These are phyloP conservation scores for Ditylenchus weischeri DNA, from an alignment of 2,888 invertebrate species.

Conservation along the genomic window DNA sequence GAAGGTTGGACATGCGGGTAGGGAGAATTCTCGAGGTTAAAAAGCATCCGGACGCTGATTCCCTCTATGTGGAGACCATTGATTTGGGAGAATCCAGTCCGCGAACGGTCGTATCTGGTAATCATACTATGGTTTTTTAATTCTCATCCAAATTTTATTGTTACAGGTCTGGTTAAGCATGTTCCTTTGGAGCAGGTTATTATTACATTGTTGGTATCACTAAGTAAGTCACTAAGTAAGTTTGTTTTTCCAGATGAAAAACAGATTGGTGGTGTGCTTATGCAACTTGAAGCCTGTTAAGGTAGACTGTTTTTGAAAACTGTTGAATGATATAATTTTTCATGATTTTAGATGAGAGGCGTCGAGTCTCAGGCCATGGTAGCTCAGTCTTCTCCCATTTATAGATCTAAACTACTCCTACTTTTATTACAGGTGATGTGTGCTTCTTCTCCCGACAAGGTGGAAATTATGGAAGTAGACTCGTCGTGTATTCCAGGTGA, in stretches of 20 bases:
- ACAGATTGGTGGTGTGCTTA: slow-evolving; percentile 77
- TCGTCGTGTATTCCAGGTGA: slow-evolving; percentile 77
- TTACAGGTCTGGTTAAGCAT: slow-evolving; percentile 76
- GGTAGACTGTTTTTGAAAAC: too few relatives aligned
- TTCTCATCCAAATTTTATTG: too few relatives aligned
- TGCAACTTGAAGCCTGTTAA: slow-evolving; percentile 92
- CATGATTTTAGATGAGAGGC: slow-evolving; percentile 69
- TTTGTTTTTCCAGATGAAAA: slow-evolving; percentile 66
- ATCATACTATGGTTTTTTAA: too few relatives aligned
- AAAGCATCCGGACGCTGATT: slow-evolving; percentile 68
- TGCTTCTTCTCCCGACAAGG: slow-evolving; percentile 64
- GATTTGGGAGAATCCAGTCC: slow-evolving; percentile 65
- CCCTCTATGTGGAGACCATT: slow-evolving; percentile 65
- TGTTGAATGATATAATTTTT: too few relatives aligned
- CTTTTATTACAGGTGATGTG: slow-evolving; percentile 74
- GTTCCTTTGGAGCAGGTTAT: slow-evolving; percentile 74
- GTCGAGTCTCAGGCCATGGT: slow-evolving; percentile 90
- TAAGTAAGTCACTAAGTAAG: too few relatives aligned
- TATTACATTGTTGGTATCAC: not conserved
- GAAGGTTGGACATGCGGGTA: slow-evolving; percentile 56
- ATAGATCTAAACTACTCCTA: slow-evolving; percentile 62
- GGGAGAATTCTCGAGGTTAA: slow-evolving; percentile 59
- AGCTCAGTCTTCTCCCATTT: not conserved
- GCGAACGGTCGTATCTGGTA: slow-evolving; percentile 67
- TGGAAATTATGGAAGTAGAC: slow-evolving; percentile 81